Conservation (phyloP, 2,113 vertebrate genomes). For the Gopherus evgoodei region DNA sequence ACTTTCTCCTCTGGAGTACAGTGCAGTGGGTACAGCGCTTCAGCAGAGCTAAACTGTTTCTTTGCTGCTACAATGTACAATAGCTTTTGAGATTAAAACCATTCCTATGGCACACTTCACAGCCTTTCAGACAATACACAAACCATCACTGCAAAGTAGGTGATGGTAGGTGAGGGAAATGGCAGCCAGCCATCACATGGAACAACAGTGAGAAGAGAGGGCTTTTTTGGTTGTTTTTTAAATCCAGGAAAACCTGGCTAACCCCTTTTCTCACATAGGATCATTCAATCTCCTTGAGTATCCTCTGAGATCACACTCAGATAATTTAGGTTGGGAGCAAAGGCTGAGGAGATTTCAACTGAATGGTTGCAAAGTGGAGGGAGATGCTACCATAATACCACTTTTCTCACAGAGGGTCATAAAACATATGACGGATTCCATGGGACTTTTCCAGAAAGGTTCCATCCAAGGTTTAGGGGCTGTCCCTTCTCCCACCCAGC, state of each 20-base stretch:
- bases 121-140: background rate
- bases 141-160: background rate
- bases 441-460: background rate
- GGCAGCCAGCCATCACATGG: background rate
- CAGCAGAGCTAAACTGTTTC: no score
- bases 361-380: background rate
- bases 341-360: background rate
- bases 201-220: rapidly evolving
- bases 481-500: background rate
- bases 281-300: background rate
- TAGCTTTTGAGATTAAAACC: background rate
- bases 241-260: background rate
- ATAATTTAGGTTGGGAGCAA: background rate
- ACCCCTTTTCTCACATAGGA: background rate
- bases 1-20: no score
- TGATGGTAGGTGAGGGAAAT: rapidly evolving
- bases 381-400: background rate
- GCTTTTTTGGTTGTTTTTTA: background rate
- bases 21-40: no score
- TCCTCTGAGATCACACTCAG: background rate
- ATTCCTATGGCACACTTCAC: background rate
- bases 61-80: background rate
- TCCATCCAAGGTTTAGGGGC: background rate
- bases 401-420: background rate
- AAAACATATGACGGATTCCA: background rate